A percentile compares a stretch with the other conserved stretches of the same genome.
These are phyloP conservation scores for Enteromius afrohamiltoni DNA, from an alignment of 2,797 vertebrate genomes.

Conservation along the genomic window DNA sequence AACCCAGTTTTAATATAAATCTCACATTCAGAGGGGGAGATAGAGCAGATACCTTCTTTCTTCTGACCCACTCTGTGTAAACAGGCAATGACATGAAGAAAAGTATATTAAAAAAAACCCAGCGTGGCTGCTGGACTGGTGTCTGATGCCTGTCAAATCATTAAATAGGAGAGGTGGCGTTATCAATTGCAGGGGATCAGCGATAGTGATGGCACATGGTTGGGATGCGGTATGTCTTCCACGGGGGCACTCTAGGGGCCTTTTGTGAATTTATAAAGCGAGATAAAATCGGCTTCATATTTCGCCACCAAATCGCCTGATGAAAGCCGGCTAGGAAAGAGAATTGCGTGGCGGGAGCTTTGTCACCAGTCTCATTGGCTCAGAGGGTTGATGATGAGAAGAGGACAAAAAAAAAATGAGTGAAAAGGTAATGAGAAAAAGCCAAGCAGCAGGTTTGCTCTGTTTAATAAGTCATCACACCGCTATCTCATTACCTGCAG, in stretches of 20 bases:
- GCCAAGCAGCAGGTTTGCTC: constrained; percentile 75
- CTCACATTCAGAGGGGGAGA: constrained; percentile 67
- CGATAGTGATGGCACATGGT: constrained; percentile 77
- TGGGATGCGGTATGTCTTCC: constrained; percentile 79
- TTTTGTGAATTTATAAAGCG: constrained; percentile 82
- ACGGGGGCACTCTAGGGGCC: constrained; percentile 79
- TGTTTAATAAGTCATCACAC: constrained; percentile 81
- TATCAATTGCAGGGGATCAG: constrained; percentile 85
- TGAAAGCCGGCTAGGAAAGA: constrained; percentile 76
- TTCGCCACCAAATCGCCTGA: constrained; percentile 79
- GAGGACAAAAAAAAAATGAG: constrained; percentile 33
- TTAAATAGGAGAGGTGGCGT: constrained; percentile 80
- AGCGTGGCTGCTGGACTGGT: constrained; percentile 72
- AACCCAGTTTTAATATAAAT: constrained; percentile 75
- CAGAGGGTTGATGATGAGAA: constrained; percentile 64
- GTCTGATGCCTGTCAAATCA: constrained; percentile 86
- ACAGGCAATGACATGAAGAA: constrained; percentile 80
- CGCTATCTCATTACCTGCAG: constrained; percentile 75
- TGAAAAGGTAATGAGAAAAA: constrained; percentile 80
- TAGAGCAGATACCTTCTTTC: constrained; percentile 75
- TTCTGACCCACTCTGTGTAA: constrained; percentile 77
- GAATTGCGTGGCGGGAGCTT: constrained; percentile 81
- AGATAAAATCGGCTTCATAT: constrained; percentile 84
- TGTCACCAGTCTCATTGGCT: constrained; percentile 75
- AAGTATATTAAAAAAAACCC: constrained; percentile 77